Conservation (phyloP, 1,140 invertebrate genomes). For the Mya arenaria region DNA sequence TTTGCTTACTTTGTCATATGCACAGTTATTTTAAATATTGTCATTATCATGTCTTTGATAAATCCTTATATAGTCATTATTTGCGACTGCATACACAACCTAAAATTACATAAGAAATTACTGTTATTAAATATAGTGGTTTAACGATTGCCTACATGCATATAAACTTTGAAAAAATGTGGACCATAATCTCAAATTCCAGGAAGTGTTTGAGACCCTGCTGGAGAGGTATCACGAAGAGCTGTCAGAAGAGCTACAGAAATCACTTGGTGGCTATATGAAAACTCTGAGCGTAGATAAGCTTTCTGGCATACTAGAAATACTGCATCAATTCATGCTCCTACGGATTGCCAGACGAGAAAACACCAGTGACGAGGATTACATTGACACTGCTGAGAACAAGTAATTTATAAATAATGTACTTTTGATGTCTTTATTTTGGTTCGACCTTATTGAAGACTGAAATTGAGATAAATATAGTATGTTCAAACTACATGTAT, state of each 20-base stretch:
- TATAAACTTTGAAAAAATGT: not conserved
- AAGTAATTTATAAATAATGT: conserved; percentile 24
- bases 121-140: not conserved
- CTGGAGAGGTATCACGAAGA: conserved; percentile 2
- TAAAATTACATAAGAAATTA: not conserved
- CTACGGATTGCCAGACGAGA: conserved; percentile 15
- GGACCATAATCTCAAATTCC: not conserved
- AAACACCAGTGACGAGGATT: conserved; percentile 33
- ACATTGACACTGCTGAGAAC: not conserved
- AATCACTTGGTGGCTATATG: conserved; percentile 11
- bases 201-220: conserved; percentile 35
- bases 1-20: not conserved
- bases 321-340: conserved; percentile 35
- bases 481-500: not conserved
- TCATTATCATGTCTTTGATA: not conserved
- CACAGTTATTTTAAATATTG: not conserved
- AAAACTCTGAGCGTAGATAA: conserved; percentile 38
- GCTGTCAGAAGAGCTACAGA: not conserved
- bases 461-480: no score
- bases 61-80: not conserved
- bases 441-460: no score
- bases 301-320: conserved; percentile 5
- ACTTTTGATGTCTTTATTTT: no score
- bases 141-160: not conserved
- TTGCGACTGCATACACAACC: not conserved